Evolutionary conservation across 1,140 invertebrate species (phyloP).

Genomic region (Panagrolaimus sp.): DNA sequence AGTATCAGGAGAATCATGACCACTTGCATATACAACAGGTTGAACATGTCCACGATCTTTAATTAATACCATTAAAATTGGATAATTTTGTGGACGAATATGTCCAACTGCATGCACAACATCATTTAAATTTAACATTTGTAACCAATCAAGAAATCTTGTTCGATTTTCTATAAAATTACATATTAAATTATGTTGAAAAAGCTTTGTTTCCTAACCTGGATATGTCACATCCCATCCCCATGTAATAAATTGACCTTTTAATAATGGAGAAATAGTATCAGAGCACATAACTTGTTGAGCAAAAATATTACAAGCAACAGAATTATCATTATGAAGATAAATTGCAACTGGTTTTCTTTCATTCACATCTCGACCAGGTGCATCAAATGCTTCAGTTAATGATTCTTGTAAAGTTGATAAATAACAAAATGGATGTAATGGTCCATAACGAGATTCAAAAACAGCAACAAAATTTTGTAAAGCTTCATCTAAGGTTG

Average conservation of each 20-base stretch:
- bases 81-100: conserved; percentile 26
- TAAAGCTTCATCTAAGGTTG: conserved; percentile 38
- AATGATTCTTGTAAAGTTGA: conserved; percentile 30
- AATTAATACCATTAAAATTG: conserved; percentile 33
- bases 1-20: conserved; percentile 27
- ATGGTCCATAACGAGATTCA: conserved; percentile 41
- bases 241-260: conserved; percentile 41
- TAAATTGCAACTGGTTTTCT: conserved; percentile 42
- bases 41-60: conserved; percentile 32
- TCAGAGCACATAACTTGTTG: conserved; percentile 43
- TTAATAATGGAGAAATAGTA: conserved; percentile 32
- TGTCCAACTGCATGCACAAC: background rate
- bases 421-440: conserved; percentile 34
- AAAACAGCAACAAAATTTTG: conserved; percentile 47
- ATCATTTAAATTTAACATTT: conserved; percentile 16
- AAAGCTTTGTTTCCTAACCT: no score
- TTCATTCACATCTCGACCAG: conserved; percentile 18
- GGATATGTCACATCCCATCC: conserved; percentile 41
- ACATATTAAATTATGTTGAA: no score
- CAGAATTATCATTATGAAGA: conserved; percentile 38
- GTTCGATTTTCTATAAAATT: conserved; percentile 3
- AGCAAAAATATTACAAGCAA: conserved; percentile 44
- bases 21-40: conserved; percentile 17
- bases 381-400: conserved; percentile 37
- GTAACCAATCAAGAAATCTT: background rate